phyloP scores from a whole-genome alignment of 1,140 invertebrate species.

The Caenorhabditis briggsae region DNA sequence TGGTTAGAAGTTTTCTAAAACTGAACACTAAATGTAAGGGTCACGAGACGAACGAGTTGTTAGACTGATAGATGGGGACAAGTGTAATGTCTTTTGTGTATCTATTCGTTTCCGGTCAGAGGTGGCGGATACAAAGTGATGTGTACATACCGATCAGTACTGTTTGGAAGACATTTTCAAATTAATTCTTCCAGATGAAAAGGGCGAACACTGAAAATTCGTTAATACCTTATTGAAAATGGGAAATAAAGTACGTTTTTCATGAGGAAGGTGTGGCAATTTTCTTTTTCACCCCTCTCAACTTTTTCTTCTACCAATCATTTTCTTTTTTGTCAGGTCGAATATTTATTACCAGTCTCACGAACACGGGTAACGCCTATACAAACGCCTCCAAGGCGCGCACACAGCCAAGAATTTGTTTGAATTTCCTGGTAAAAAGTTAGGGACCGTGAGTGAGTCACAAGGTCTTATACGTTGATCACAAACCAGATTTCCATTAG shows the following conservation, averaged over 20 bases:
- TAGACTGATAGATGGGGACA: background rate
- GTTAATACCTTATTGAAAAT: background rate
- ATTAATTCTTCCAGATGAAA: too few relatives aligned
- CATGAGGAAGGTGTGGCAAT: background rate
- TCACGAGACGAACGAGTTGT: conserved; percentile 40
- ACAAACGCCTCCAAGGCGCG: background rate
- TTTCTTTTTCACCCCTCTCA: background rate
- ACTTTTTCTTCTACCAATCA: background rate
- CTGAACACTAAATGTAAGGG: background rate
- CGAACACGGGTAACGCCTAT: conserved; percentile 15
- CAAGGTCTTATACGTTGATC: background rate
- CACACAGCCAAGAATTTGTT: conserved; percentile 5
- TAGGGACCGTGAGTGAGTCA: background rate
- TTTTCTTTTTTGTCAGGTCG: background rate
- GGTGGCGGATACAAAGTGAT: background rate
- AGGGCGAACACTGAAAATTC: background rate
- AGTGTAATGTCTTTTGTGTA: conserved; percentile 17
- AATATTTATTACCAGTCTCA: conserved; percentile 10
- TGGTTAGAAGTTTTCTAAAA: background rate
- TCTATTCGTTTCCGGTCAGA: conserved; percentile 19
- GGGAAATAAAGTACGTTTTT: background rate
- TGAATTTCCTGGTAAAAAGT: conserved; percentile 14
- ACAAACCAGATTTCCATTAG: background rate
- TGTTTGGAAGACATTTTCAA: too few relatives aligned
- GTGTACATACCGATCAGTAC: too few relatives aligned